A percentile compares a stretch with the other conserved stretches of the same genome.
Evolutionary conservation across 2,888 invertebrate genomes (phyloP).

Genomic region (Caenorhabditis wallacei): DNA sequence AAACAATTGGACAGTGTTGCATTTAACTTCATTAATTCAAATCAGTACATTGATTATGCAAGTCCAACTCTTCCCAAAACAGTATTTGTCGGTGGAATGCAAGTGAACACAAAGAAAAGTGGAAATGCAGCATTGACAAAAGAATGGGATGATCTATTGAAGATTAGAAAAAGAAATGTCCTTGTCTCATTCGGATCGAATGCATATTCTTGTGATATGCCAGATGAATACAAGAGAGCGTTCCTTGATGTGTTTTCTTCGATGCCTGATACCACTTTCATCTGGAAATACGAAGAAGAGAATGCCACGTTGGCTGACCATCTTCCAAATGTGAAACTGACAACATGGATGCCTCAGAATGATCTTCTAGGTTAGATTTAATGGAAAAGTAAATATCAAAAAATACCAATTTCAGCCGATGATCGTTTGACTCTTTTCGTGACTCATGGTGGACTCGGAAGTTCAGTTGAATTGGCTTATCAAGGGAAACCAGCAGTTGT

Average conservation of each 20-base stretch:
- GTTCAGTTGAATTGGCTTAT: constrained; percentile 65
- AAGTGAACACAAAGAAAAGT: constrained; percentile 56
- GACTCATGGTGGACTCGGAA: constrained; percentile 67
- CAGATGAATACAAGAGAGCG: constrained; percentile 52
- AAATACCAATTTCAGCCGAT: constrained; percentile 50
- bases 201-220: constrained; percentile 60
- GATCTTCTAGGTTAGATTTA: constrained; percentile 45
- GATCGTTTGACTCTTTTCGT: constrained; percentile 59
- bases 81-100: constrained; percentile 63
- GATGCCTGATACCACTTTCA: constrained; percentile 62
- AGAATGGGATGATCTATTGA: constrained; percentile 60
- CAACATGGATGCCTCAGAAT: constrained; percentile 63
- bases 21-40: constrained; percentile 58
- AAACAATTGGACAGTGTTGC: constrained; percentile 31
- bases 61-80: constrained; percentile 64
- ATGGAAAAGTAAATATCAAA: background rate
- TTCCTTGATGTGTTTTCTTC: constrained; percentile 56
- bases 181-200: constrained; percentile 67
- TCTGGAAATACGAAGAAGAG: constrained; percentile 69
- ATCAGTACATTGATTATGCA: constrained; percentile 62
- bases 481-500: constrained; percentile 62
- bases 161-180: constrained; percentile 46
- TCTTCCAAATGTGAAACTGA: constrained; percentile 58
- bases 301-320: constrained; percentile 52
- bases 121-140: constrained; percentile 22